Percentiles rank a stretch among this genome's conserved stretches.
These are phyloP conservation scores for Lepetodrilus schrolli DNA, from an alignment of 2,888 invertebrate species.

Conservation along the genomic window DNA sequence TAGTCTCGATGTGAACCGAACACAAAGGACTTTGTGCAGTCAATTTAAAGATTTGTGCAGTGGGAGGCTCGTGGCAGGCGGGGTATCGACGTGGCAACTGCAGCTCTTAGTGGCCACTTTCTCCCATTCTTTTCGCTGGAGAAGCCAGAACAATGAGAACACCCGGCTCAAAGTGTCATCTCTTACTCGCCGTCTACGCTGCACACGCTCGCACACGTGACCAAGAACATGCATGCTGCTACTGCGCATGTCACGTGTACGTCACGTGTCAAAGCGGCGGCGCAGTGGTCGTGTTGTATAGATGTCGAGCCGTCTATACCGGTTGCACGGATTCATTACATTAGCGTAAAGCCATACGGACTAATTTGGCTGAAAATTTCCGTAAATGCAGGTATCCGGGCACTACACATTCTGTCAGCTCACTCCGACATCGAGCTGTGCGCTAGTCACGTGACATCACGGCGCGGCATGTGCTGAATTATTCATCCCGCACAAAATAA, in stretches of 20 bases:
- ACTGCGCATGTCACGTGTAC: not conserved
- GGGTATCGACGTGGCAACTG: too few relatives aligned
- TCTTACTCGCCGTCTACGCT: too few relatives aligned
- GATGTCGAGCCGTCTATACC: not conserved
- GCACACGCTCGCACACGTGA: slow-evolving; percentile 15
- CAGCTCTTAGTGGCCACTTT: too few relatives aligned
- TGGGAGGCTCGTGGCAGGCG: too few relatives aligned
- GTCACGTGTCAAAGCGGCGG: not conserved
- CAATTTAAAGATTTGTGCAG: too few relatives aligned
- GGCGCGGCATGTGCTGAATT: slow-evolving; percentile 18
- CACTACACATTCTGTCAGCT: not conserved
- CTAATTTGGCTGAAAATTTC: slow-evolving; percentile 15
- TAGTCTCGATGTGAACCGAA: not conserved
- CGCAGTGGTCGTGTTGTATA: not conserved
- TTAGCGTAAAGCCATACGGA: slow-evolving; percentile 10
- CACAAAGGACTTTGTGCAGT: not conserved
- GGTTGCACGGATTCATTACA: slow-evolving; percentile 6
- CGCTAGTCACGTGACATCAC: slow-evolving; percentile 2
- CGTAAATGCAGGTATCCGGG: slow-evolving; percentile 18
- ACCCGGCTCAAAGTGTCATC: not conserved
- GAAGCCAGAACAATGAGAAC: not conserved
- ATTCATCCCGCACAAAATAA: slow-evolving; percentile 23
- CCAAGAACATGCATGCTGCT: not conserved
- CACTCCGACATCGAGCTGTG: not conserved
- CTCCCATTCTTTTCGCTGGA: not conserved